Base-by-base conservation (phyloP, 2,797 vertebrate genomes). In the Galaxias olidus region DNA sequence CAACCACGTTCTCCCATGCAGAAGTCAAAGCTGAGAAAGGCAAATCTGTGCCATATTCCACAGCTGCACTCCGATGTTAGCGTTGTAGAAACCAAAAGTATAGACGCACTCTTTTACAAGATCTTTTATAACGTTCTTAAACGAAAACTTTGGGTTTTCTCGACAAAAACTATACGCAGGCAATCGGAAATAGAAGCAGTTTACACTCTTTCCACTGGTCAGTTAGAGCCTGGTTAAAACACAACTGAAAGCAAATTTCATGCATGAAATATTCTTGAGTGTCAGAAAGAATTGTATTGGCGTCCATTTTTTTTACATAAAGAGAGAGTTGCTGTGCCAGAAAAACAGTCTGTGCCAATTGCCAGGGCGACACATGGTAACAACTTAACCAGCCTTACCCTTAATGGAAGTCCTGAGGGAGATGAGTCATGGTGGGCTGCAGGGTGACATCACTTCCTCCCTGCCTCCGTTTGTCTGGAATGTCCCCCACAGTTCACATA, bases 361-460 rank as follows among this genome's bases (percentile, higher is more conserved):
- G 72, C 76, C 61, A 66, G 57, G 48, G 69, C 62, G 67, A 19
- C 60, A 69, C 82, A 82, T 65, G 52, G 73, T 17, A 53, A 53
- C 41, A 11, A 18, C 2, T 1, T 17, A 58, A 14, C 40, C 48
- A 45, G 40, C 8, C 15, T 17, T 13, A 44, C 44, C 64, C 64
- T 48, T 14, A 56, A 15, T 49, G 63, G 19, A 19, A 30, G n/a
- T 50, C 14, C 69, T 72, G 67, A 85, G 78, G 75, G 73, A 71
- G 83, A 86, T 87, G 83, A 83, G 71, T 89, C 84, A 86, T 74
- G 68, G 71, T 79, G 66, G 85, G 83, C 84, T 84, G 72, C 79
- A 67, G 49, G 74, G 48, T 88, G 86, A 89, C 84, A 83, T 89
- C 76, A 87, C 84, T 84, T 89, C 86, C 84, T 72, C 19, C 63